Evolutionary conservation across 2,797 vertebrate species (phyloP), one percentile per base, ranked within the genome.

Genomic region (Decapterus maruadsi): DNA sequence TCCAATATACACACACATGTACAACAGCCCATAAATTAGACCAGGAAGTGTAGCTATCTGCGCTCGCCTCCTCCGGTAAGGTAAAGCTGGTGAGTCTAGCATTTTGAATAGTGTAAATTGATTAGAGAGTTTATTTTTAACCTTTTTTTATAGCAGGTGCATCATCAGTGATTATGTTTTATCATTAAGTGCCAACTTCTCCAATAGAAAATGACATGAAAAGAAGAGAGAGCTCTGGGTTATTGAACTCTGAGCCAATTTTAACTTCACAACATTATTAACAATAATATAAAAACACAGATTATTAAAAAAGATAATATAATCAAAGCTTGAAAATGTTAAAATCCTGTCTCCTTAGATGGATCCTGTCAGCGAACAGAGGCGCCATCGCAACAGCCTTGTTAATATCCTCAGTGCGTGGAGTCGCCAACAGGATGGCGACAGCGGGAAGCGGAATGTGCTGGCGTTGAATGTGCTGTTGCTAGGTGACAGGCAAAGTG

Each of bases 401-500:
- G 19, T 19, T 8, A 2, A 31, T 2, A 10, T 45, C 42, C 64
- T 72, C 68, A 6, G 63, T 10, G 0, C 11, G 26, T n/a, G 34
- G 45, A 10, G 12, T 14, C n/a, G 3, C 11, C 59, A 4, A 9
- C 14, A 4, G 26, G 26, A 26, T 3, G 26, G 26, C 26, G 26
- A 3, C 2, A 51, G 46, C 2, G 17, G 3, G 0, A 65, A 87
- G 16, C 73, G 61, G 17, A 74, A 63, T 0, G 83, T 91, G 38
- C 89, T 95, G 78, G 68, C 62, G 26, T 90, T 97, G 76, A 96
- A 96, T 12, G 84, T 96, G 40, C 91, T 94, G 63, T 85, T 97
- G 87, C 92, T 97, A 12, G 97, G 96, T 14, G 84, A 82, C 80
- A 83, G 75, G 40, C 96, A 97, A 81, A 94, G 90, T 77, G 96